Evolutionary conservation across 2,797 vertebrate species (phyloP), one percentile per base, ranked within the genome.

Genomic region (Carapus acus): DNA sequence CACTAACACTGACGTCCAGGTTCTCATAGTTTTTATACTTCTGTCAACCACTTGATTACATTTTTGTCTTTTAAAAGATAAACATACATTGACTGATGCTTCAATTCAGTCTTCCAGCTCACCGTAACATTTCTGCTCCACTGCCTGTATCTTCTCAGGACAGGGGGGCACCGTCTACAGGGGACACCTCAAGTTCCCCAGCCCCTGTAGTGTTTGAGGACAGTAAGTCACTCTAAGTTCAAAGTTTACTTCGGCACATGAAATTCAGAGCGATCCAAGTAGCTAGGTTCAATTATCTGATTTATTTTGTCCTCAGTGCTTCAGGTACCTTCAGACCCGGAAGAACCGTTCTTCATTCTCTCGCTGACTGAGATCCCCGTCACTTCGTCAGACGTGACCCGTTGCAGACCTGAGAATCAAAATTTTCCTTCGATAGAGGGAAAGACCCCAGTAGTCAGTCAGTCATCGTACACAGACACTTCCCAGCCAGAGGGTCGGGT

Each of bases 351-450:
- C 45, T 89, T 87, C 69, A 84, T 89, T 64, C 83, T 90, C 21
- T 87, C 88, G 18, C 79, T 90, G 54, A 88, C 80, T 11, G 85
- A 86, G 71, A 83, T 90, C 54, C 85, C 87, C 2, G 58, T 84
- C 2, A 44, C 64, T 20, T 43, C 71, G 8, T 22, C 56, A 1
- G 74, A 43, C 29, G 53, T 29, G 52, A 22, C 31, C 21, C 48
- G 16, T 31, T 19, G 36, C 7, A 12, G 8, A 6, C 38, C 33
- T 1, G 64, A 64, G 49, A 50, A 49, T n/a, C 44, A 43, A 14
- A 29, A 71, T 40, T 39, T 49, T 52, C 67, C 49, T 7, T 54
- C 72, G 12, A 43, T 6, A 43, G 11, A 64, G 51, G 74, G 9
- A 4, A 27, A 76, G 36, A 8, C 20, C 12, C 41, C 57, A 2